Evolutionary conservation across 2,888 invertebrate species (phyloP), one percentile per base, ranked within the genome.

Genomic region (Eilema griseolum): DNA sequence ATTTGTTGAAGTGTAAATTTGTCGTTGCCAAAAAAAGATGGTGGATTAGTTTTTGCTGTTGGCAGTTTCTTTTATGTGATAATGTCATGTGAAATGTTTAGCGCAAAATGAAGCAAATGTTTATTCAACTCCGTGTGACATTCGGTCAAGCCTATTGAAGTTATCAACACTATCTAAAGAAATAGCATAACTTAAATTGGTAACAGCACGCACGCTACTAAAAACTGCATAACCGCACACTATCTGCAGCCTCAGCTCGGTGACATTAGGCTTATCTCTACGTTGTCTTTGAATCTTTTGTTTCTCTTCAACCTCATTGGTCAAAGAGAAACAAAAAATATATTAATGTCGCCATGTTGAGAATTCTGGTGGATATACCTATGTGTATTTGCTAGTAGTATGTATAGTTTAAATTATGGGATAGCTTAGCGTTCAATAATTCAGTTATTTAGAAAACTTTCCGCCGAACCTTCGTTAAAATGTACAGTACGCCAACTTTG

Each of bases 1-100:
- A 83, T 75, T 81, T 81, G 80, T 77, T 83, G 82, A 78, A 82
- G 82, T 82, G 83, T 81, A 81, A 83, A 82, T 82, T 83, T 81
- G 82, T 81, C 81, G 81, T 63, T 69, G 66, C 59, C 68, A 71
- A 56, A 72, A 82, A 75, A 76, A 71, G 67, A 69, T 70, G 46
- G 64, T 65, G 59, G 69, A 33, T 56, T 63, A 23, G 60, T 59
- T 77, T 72, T 70, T 72, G 56, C 77, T 72, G 28, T 61, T 61
- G 41, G 28, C 41, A 52, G n/a, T 52, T 52, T 10, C 52, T n/a
- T 52, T n/a, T 46, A 37, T 11, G 12, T 14, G 12, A 37, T 37
- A 14, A 46, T 14, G 46, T 14, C 20, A 20, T 20, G 46, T 20
- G 46, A 20, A 46, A 46, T 41, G 10, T 41, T 41, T 41, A 41